Base-by-base conservation (phyloP, 2,797 vertebrate species). In the Chrysocyon brachyurus region DNA sequence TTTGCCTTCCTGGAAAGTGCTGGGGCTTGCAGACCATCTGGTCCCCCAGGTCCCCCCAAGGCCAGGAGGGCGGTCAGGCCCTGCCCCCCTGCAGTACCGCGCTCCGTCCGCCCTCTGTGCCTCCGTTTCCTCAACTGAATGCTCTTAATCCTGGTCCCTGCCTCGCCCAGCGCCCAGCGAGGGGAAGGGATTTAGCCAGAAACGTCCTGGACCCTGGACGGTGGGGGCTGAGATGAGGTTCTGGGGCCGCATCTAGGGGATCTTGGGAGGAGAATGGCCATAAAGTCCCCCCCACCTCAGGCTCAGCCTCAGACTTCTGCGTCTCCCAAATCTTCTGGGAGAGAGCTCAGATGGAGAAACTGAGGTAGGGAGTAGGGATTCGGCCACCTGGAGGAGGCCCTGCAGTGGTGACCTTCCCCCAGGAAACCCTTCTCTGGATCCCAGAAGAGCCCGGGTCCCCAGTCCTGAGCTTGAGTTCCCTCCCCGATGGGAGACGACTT, bases 1-100 rank as follows among this genome's bases (percentile, higher is more conserved):
- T 73, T 17, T 59, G 83, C 33, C 14, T 40, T 59, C 64, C 83
- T 66, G 52, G 88, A 11, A 82, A n/a, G 49, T n/a, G 28, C 21
- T 31, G 28, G 40, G 94, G 22, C 24, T 40, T 28, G 36, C 83
- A 66, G 66, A 26, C 5, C 36, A 33, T 5, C 36, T 17, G 22
- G 6, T 26, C 28, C 68, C n/a, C 12, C 66, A 4, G 3, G 49
- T 36, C 2, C 40, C 40, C 31, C 49, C 21, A 4, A 1, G 28
- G 31, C 46, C 15, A 10, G 11, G 19, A 17, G 0, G 61, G 59
- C 1, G 4, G 6, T 66, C 66, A 6, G 28, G 15, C 17, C 9
- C 1, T 1, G 0, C 19, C 31, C 31, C 9, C 1, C 3, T 1
- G 46, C 21, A 6, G 54, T 12, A 26, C 17, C 5, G 22, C 36